Evolutionary conservation across 2,113 vertebrate species (phyloP).

Genomic region (Myiozetetes cayanensis): DNA sequence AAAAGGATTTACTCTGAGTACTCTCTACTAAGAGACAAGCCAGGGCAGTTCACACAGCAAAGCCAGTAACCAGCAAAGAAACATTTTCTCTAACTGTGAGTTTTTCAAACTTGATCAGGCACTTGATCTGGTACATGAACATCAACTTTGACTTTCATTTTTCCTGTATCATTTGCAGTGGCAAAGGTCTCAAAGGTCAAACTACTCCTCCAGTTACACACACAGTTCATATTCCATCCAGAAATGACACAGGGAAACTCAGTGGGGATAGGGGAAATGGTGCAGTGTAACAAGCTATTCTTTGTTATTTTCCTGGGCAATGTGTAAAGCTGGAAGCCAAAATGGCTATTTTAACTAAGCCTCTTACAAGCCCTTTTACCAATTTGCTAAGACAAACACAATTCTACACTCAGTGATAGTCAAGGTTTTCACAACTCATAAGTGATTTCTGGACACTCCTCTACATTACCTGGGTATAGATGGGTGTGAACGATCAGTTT

Average conservation of each 20-base stretch:
- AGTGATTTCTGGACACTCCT: not conserved
- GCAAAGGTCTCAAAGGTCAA: not conserved
- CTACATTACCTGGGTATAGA: not conserved
- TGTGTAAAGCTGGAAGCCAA: not conserved
- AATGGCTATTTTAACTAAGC: not conserved
- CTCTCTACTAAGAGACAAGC: not conserved
- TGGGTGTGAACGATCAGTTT: no score
- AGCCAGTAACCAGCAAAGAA: not conserved
- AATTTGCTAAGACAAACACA: not conserved
- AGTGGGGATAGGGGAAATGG: not conserved
- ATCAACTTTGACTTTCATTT: not conserved
- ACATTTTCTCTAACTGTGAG: not conserved
- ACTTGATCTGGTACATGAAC: not conserved
- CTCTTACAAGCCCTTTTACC: not conserved
- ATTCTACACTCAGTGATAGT: not conserved
- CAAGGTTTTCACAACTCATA: not conserved
- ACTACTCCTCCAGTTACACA: not conserved
- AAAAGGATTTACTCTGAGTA: not conserved
- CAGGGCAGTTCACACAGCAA: not conserved
- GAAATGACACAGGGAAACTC: not conserved
- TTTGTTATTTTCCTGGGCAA: not conserved
- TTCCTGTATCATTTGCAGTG: not conserved
- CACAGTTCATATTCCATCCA: not conserved
- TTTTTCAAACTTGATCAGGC: not conserved
- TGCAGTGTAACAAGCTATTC: not conserved